Conservation (phyloP, 2,113 vertebrate species). For the Australoheros scitulus region DNA sequence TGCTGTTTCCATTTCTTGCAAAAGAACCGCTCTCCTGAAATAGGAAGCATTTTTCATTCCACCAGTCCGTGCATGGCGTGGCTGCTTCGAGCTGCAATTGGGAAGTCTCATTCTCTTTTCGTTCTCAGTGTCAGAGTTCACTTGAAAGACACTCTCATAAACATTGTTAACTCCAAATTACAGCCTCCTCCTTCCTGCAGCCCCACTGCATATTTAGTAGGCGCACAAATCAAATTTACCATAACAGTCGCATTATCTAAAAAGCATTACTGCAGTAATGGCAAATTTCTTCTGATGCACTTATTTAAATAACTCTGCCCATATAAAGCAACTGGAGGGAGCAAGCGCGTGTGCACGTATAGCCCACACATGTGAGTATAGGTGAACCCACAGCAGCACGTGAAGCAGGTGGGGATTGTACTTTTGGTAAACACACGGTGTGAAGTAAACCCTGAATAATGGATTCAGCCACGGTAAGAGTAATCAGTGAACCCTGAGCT, state of each 20-base stretch:
- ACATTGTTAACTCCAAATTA: constrained; percentile 20
- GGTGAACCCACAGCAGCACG: constrained; percentile 9
- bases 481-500: constrained; percentile 79
- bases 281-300: constrained; percentile 20
- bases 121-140: constrained; percentile 43
- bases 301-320: not conserved
- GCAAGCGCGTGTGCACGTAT: not conserved
- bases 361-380: not conserved
- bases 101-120: constrained; percentile 27
- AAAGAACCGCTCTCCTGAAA: constrained; percentile 28
- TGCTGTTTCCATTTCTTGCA: constrained; percentile 30
- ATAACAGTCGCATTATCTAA: constrained; percentile 19
- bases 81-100: not conserved
- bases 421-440: constrained; percentile 58
- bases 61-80: not conserved
- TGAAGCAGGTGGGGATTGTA: constrained; percentile 44
- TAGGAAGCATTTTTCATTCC: constrained; percentile 31
- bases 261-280: constrained; percentile 30
- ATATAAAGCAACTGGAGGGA: not conserved
- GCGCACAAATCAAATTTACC: constrained; percentile 45
- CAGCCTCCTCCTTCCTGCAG: not conserved
- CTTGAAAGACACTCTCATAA: constrained; percentile 33
- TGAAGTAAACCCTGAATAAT: constrained; percentile 72
- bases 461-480: constrained; percentile 67
- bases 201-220: constrained; percentile 51